Conservation (phyloP, 2,888 invertebrate species). For the Deilephila elpenor region DNA sequence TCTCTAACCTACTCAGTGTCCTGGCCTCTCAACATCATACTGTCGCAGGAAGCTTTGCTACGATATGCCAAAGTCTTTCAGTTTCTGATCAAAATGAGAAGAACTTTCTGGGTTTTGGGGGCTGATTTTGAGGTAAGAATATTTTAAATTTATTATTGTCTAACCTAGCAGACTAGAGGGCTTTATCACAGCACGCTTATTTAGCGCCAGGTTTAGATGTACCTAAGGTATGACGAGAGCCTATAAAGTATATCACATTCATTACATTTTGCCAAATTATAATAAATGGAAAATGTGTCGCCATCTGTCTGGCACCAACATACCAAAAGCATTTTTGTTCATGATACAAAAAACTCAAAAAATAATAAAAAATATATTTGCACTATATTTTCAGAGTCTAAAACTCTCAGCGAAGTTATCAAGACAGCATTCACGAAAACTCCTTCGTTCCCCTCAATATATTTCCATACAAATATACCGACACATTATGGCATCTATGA, state of each 20-base stretch:
- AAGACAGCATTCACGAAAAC: constrained; percentile 69
- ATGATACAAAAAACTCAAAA: too few relatives aligned
- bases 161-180: background rate
- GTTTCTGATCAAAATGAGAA: constrained; percentile 89
- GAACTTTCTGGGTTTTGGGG: constrained; percentile 90
- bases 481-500: constrained; percentile 90
- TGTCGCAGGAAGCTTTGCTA: constrained; percentile 88
- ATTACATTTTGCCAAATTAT: too few relatives aligned
- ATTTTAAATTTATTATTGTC: constrained; percentile 22
- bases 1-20: constrained; percentile 88
- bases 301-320: too few relatives aligned
- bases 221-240: background rate
- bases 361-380: background rate
- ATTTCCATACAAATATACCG: constrained; percentile 89
- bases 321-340: too few relatives aligned
- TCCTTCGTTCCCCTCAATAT: constrained; percentile 87
- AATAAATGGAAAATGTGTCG: too few relatives aligned
- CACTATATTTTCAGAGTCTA: constrained; percentile 75
- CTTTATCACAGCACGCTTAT: background rate
- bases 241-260: background rate
- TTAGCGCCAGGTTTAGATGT: too few relatives aligned
- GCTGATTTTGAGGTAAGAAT: constrained; percentile 86
- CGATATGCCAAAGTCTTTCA: constrained; percentile 91
- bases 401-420: constrained; percentile 85
- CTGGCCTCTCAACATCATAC: constrained; percentile 92